These are phyloP conservation scores for Megastigmus dorsalis DNA, from an alignment of 2,888 invertebrate genomes.

Conservation along the genomic window DNA sequence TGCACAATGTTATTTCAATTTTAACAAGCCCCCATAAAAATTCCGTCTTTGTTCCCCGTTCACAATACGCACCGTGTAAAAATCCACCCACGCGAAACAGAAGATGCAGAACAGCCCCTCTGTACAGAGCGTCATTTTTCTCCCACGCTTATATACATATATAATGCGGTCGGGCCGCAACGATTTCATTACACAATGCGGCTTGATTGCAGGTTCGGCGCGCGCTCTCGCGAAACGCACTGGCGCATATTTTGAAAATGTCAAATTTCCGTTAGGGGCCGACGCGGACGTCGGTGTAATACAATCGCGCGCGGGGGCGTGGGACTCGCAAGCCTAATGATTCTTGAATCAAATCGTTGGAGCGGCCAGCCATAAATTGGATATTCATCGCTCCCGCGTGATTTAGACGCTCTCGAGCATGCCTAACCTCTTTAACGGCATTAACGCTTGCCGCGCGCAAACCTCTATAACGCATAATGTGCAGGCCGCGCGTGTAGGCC, in stretches of 20 bases:
- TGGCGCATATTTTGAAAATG: conserved; percentile 26
- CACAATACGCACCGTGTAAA: too few species aligned
- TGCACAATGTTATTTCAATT: too few species aligned
- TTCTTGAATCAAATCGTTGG: conserved; percentile 41
- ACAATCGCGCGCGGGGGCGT: background rate
- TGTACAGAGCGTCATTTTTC: background rate
- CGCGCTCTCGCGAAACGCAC: background rate
- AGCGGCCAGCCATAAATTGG: conserved; percentile 37
- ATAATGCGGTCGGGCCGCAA: too few species aligned
- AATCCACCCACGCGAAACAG: too few species aligned
- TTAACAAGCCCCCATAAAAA: too few species aligned
- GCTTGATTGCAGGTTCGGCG: conserved; percentile 2
- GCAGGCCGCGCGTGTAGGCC: too few species aligned
- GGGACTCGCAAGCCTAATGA: conserved; percentile 42
- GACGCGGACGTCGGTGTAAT: too few species aligned
- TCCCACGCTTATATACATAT: background rate
- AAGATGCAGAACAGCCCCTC: too few species aligned
- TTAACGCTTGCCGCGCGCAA: too few species aligned
- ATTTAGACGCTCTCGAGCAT: conserved; percentile 21
- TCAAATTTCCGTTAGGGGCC: conserved; percentile 37
- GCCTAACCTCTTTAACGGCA: background rate
- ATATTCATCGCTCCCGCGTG: conserved; percentile 46
- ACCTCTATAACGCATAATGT: too few species aligned
- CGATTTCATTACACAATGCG: conserved; percentile 25
- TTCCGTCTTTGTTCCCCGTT: too few species aligned